Evolutionary conservation across 2,797 vertebrate species (phyloP).

Genomic region (Cynodonichthys magdalenae): DNA sequence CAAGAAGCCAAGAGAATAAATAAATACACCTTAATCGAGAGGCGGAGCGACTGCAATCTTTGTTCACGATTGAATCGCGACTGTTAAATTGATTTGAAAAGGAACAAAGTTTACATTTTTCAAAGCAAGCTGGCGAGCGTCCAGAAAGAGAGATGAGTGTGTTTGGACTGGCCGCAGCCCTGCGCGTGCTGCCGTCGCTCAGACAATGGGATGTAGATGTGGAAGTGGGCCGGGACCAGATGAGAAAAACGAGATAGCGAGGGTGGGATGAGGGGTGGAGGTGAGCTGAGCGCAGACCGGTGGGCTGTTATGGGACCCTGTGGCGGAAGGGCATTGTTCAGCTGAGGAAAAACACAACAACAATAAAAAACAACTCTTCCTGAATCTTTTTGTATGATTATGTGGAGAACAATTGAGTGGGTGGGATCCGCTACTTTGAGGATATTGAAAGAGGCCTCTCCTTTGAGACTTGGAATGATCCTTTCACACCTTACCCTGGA

Average conservation of each 20-base stretch:
- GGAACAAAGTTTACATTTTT: constrained; percentile 68
- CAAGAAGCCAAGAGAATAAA: constrained; percentile 18
- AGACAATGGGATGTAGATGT: constrained; percentile 83
- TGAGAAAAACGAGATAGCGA: constrained; percentile 83
- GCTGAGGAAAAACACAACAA: constrained; percentile 85
- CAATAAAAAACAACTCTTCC: constrained; percentile 83
- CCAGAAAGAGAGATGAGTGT: constrained; percentile 79
- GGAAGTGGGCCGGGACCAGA: constrained; percentile 83
- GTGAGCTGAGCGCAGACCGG: constrained; percentile 72
- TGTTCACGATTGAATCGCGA: constrained; percentile 51
- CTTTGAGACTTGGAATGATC: constrained; percentile 80
- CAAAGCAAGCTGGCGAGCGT: constrained; percentile 73
- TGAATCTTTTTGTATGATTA: constrained; percentile 85
- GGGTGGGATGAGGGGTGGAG: constrained; percentile 79
- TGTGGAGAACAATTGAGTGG: constrained; percentile 81
- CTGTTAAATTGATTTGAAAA: constrained; percentile 71
- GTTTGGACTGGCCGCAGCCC: constrained; percentile 80
- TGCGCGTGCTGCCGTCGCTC: constrained; percentile 80
- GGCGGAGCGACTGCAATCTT: constrained; percentile 26
- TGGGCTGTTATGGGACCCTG: constrained; percentile 81
- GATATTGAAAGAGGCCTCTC: constrained; percentile 80
- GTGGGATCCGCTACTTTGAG: constrained; percentile 80
- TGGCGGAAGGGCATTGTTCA: constrained; percentile 85
- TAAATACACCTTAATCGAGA: not conserved
- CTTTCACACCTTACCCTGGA: constrained; percentile 84